These are phyloP conservation scores for Beris chalybata DNA, from an alignment of 2,888 invertebrate genomes.

Conservation along the genomic window DNA sequence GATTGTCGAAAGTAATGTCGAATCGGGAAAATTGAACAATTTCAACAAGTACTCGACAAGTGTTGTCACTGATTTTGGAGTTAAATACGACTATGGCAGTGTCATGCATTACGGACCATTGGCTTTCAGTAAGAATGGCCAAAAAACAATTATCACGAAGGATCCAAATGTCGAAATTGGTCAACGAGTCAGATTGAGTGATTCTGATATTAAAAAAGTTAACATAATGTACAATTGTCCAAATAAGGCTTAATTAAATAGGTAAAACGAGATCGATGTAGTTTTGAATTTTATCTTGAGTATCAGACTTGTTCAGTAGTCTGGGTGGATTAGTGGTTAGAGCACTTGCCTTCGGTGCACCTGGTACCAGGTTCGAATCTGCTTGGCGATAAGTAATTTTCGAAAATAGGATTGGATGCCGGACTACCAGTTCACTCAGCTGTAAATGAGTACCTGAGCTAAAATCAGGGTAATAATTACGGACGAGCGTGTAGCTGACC, in stretches of 20 bases:
- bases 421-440: too few species aligned
- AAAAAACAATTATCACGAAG: conserved; percentile 67
- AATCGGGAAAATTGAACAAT: conserved; percentile 64
- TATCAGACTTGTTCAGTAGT: too few species aligned
- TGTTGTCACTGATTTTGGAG: conserved; percentile 63
- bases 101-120: conserved; percentile 77
- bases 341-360: too few species aligned
- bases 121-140: conserved; percentile 71
- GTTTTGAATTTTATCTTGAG: too few species aligned
- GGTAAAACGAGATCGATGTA: too few species aligned
- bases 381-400: too few species aligned
- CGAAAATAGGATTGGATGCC: too few species aligned
- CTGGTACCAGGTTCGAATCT: too few species aligned
- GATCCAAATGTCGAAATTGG: conserved; percentile 44
- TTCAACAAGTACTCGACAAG: conserved; percentile 66
- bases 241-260: background rate
- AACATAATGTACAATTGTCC: conserved; percentile 51
- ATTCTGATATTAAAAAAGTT: conserved; percentile 45
- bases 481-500: too few species aligned
- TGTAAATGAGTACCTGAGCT: too few species aligned
- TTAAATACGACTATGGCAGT: conserved; percentile 73
- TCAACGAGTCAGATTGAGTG: conserved; percentile 48
- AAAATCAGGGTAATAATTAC: too few species aligned
- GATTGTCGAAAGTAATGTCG: conserved; percentile 57
- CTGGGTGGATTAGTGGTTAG: too few species aligned